These are phyloP conservation scores for Ceratina australensis DNA, from an alignment of 1,140 invertebrate species.

Conservation along the genomic window DNA sequence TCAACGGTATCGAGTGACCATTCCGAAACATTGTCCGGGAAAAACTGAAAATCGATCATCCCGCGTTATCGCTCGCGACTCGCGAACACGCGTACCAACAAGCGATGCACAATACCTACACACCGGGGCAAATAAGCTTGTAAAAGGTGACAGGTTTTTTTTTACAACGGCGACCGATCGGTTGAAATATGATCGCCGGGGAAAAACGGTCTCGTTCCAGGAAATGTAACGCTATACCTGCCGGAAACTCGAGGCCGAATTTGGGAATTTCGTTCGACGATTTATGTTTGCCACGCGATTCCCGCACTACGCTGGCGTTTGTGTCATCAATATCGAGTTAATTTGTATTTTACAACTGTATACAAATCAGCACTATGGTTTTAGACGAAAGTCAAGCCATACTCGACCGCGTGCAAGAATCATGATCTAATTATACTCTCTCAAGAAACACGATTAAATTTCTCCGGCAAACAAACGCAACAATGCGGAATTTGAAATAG, in stretches of 20 bases:
- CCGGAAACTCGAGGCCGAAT: not conserved
- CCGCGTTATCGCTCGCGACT: not conserved
- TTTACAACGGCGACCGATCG: not conserved
- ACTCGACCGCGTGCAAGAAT: too few species aligned
- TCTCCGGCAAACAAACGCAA: not conserved
- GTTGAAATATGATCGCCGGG: slow-evolving; percentile 17
- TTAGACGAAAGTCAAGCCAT: not conserved
- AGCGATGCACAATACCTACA: too few species aligned
- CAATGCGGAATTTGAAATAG: not conserved
- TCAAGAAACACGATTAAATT: too few species aligned
- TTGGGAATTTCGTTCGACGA: not conserved
- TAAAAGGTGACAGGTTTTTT: not conserved
- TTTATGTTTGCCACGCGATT: slow-evolving; percentile 9
- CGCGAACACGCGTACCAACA: too few species aligned
- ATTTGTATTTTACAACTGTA: too few species aligned
- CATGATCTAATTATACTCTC: not conserved
- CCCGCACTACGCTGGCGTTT: too few species aligned
- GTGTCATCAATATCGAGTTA: too few species aligned
- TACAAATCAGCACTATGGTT: too few species aligned
- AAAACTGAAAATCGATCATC: not conserved
- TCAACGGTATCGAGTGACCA: not conserved
- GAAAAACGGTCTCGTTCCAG: slow-evolving; percentile 12
- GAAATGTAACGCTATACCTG: slow-evolving; percentile 8
- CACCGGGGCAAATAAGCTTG: not conserved
- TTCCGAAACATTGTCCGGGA: not conserved